Evolutionary conservation across 1,140 invertebrate species (phyloP).

Genomic region (Drosophila sp.): DNA sequence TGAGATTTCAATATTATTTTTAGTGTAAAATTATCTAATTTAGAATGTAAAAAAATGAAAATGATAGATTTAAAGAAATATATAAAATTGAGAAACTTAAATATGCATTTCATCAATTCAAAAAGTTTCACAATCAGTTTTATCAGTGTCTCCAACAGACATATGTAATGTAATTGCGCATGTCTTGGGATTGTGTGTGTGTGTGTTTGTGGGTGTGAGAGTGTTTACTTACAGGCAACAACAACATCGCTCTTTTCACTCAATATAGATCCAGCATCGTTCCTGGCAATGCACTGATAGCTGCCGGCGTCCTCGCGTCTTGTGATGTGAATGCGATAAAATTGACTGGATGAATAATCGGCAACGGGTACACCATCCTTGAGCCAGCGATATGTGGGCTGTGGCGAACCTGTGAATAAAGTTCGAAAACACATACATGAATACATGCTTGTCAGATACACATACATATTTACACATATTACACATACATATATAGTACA

Average conservation of each 20-base stretch:
- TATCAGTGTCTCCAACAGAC: neutral
- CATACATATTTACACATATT: neutral
- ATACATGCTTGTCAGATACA: constrained; percentile 15
- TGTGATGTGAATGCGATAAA: constrained; percentile 92
- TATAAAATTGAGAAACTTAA: too few relatives aligned
- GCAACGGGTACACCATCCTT: constrained; percentile 92
- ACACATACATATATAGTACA: neutral
- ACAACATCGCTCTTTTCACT: constrained; percentile 94
- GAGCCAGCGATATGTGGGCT: constrained; percentile 94
- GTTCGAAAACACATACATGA: constrained; percentile 17
- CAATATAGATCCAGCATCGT: constrained; percentile 95
- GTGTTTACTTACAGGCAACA: constrained; percentile 93
- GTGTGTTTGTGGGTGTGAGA: neutral
- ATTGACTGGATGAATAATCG: constrained; percentile 90
- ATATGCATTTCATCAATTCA: too few relatives aligned
- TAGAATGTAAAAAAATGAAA: too few relatives aligned
- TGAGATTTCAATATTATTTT: too few relatives aligned
- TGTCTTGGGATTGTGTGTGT: neutral
- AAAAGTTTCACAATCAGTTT: too few relatives aligned
- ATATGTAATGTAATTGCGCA: constrained; percentile 3
- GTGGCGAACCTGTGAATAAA: constrained; percentile 90
- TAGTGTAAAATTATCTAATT: too few relatives aligned
- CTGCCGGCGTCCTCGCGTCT: constrained; percentile 92
- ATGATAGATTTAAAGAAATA: too few relatives aligned
- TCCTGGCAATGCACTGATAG: constrained; percentile 95